These are phyloP conservation scores for Ranitomeya imitator DNA, from an alignment of 2,113 vertebrate genomes.

Conservation along the genomic window DNA sequence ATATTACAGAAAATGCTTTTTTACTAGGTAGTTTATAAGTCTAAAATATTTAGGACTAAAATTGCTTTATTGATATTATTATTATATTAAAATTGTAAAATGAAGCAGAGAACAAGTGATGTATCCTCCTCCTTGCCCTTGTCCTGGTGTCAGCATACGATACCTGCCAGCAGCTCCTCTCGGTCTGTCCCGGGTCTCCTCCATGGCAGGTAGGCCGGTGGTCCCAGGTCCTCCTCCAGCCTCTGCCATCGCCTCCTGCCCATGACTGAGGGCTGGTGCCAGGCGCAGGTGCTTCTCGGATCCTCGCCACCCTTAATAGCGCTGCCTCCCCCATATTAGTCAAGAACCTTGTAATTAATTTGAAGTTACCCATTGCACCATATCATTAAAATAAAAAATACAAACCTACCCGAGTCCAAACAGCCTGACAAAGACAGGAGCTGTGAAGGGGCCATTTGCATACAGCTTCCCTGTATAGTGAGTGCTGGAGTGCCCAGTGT, in stretches of 20 bases:
- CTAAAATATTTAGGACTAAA: too few species aligned
- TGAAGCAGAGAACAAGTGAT: too few species aligned
- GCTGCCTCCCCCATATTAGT: constrained; percentile 63
- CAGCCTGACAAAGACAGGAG: constrained; percentile 54
- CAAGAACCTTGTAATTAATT: constrained; percentile 71
- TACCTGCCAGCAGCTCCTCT: constrained; percentile 59
- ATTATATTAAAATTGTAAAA: too few species aligned
- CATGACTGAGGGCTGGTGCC: constrained; percentile 56
- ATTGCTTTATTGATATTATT: too few species aligned
- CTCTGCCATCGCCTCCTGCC: constrained; percentile 21
- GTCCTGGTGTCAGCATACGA: constrained; percentile 24
- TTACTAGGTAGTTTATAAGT: too few species aligned
- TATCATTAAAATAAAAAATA: constrained; percentile 65
- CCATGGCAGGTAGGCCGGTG: not conserved
- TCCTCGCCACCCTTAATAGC: constrained; percentile 63
- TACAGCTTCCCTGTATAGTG: constrained; percentile 70
- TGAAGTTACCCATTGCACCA: constrained; percentile 68
- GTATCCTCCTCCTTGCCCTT: too few species aligned
- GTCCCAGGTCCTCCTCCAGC: not conserved
- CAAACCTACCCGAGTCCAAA: constrained; percentile 59
- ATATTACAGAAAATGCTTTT: too few species aligned
- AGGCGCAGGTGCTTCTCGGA: constrained; percentile 73
- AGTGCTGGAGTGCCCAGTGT: constrained; percentile 60
- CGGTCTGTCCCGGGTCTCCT: too few species aligned
- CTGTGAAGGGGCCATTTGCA: constrained; percentile 66